phyloP scores from a whole-genome alignment of 2,113 vertebrate species.

The Rallus limicola region DNA sequence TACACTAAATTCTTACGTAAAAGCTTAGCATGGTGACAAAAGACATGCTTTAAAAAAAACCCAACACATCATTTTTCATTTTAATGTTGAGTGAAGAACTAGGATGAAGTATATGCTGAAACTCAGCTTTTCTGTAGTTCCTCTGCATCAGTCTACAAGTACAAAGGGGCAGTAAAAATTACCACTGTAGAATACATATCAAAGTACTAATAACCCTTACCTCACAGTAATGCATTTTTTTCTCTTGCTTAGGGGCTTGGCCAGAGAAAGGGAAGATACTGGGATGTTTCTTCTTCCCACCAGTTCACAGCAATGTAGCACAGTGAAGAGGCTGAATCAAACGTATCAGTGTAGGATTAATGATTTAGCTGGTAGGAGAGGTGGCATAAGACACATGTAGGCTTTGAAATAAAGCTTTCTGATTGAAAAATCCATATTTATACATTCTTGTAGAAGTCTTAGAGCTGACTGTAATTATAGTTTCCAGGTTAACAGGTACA shows the following conservation, averaged over 20 bases:
- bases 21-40: not conserved
- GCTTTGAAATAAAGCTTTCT: not conserved
- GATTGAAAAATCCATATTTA: not conserved
- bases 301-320: not conserved
- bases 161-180: not conserved
- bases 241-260: not conserved
- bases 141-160: not conserved
- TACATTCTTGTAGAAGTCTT: not conserved
- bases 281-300: not conserved
- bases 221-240: not conserved
- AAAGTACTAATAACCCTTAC: not conserved
- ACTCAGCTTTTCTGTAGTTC: not conserved
- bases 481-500: not conserved
- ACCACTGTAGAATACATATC: not conserved
- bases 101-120: not conserved
- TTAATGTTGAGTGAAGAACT: not conserved
- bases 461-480: not conserved
- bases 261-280: not conserved
- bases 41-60: not conserved
- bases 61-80: not conserved
- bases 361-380: not conserved
- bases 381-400: not conserved
- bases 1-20: not conserved
- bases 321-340: not conserved
- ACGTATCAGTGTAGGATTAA: not conserved